These are phyloP conservation scores for Zosterops lateralis DNA, from an alignment of 2,113 vertebrate species.

Conservation along the genomic window DNA sequence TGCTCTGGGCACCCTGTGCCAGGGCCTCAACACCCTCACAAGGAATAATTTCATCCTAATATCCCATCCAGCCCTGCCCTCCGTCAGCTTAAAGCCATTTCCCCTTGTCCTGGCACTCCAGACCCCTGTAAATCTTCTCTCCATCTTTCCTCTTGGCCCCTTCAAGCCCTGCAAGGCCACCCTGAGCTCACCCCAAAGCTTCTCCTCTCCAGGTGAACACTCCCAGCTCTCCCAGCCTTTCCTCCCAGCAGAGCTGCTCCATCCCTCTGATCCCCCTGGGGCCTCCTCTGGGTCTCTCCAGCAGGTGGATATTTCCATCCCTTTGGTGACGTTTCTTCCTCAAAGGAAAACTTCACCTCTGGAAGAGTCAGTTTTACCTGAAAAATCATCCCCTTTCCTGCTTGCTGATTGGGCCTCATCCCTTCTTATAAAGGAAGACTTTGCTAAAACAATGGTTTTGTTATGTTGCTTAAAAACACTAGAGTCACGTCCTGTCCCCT, in stretches of 20 bases:
- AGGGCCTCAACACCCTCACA: accelerated
- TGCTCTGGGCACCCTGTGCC: not conserved
- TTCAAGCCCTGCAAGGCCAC: accelerated
- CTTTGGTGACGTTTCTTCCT: not conserved
- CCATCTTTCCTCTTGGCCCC: accelerated
- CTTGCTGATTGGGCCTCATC: accelerated
- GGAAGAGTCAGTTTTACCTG: not conserved
- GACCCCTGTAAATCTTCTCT: accelerated
- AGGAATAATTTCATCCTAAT: accelerated
- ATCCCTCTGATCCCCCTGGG: not conserved
- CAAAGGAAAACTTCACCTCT: not conserved
- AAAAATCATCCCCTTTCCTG: not conserved
- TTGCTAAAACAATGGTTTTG: not conserved
- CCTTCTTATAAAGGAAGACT: not conserved
- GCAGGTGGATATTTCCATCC: not conserved
- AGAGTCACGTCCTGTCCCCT: not conserved
- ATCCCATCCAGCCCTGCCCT: accelerated
- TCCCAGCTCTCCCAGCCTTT: not conserved
- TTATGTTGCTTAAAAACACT: accelerated
- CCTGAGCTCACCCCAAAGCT: accelerated
- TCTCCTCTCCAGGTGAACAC: not conserved
- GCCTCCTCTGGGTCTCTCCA: not conserved
- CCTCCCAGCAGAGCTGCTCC: not conserved
- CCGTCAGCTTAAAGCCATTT: accelerated
- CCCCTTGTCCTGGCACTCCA: accelerated